Base-by-base conservation (phyloP, 2,888 invertebrate species). In the Calameuta pallipes region DNA sequence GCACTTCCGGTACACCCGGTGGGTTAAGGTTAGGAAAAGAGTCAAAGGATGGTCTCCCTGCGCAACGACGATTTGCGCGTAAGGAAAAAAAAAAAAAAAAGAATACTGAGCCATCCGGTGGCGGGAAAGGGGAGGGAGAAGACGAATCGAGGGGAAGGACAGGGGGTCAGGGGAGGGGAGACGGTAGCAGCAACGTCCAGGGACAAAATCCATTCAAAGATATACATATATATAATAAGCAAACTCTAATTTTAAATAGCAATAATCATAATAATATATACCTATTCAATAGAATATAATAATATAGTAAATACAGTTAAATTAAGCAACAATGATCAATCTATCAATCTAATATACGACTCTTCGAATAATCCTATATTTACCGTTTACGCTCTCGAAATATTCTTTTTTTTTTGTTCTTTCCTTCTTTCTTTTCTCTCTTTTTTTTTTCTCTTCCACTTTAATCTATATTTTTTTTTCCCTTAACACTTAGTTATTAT, bases 281-380 rank as follows among this genome's bases (percentile, higher is more conserved):
- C 86, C 88, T 91, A 91, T 90, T 86, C 81, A 90, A 91, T 91
- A 90, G 87, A 91, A 91, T 90, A 90, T 90, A 88, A 90, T 88
- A 86, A 91, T 90, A 88, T 90, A 91, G 89, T 89, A 90, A 90
- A 90, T 90, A 90, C 88, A 90, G 87, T 87, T 89, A 91, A 91
- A 91, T 91, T 86, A 91, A 91, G 91, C 90, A 90, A 90, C 91
- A 91, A 91, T 87, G 89, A 89, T 89, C 86, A 86, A 85, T 81
- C 79, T 82, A 73, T 69, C 73, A 30, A 69, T 79, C 78, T 78
- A 78, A 73, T 79, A 71, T 80, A 68, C 73, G 41, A 83, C 79
- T 77, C 75, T 82, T 85, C 81, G 77, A 83, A 41, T 41, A 85
- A 87, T 82, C 80, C 82, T 86, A 85, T 84, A 84, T 77, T 82